phyloP scores from a whole-genome alignment of 2,888 invertebrate species.

The Phortica magna region DNA sequence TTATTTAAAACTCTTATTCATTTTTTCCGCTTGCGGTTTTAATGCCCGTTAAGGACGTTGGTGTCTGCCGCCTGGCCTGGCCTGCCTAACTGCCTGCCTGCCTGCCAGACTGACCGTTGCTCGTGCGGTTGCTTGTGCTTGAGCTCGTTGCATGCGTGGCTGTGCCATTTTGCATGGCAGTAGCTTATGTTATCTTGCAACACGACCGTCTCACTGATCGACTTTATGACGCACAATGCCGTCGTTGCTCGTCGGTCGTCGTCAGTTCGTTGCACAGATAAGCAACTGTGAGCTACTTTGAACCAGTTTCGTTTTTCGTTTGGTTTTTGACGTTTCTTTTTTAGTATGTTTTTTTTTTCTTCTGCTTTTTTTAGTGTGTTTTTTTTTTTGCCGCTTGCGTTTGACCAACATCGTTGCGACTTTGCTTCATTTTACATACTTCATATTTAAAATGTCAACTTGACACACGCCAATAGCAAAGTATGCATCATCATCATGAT shows the following conservation, averaged over 20 bases:
- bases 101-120: conserved; percentile 1
- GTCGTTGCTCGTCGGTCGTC: conserved; percentile 22
- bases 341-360: background rate
- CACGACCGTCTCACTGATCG: conserved; percentile 36
- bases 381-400: background rate
- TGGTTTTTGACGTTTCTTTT: background rate
- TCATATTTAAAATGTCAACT: conserved; percentile 25
- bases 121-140: background rate
- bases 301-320: conserved; percentile 26
- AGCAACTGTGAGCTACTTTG: conserved; percentile 55
- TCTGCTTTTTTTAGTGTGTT: background rate
- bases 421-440: background rate
- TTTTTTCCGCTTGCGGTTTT: conserved; percentile 25
- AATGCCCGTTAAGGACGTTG: conserved; percentile 35
- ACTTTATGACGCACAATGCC: conserved; percentile 46
- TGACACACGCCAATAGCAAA: conserved; percentile 47
- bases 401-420: background rate
- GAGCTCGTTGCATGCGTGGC: background rate
- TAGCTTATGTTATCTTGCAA: conserved; percentile 27
- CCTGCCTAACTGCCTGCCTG: too few relatives aligned
- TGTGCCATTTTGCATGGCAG: conserved; percentile 38
- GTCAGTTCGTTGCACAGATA: conserved; percentile 37
- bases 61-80: conserved; percentile 7
- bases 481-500: conserved; percentile 7
- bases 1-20: conserved; percentile 2